phyloP scores from a whole-genome alignment of 1,140 invertebrate genomes.

The Aporrectodea caliginosa region DNA sequence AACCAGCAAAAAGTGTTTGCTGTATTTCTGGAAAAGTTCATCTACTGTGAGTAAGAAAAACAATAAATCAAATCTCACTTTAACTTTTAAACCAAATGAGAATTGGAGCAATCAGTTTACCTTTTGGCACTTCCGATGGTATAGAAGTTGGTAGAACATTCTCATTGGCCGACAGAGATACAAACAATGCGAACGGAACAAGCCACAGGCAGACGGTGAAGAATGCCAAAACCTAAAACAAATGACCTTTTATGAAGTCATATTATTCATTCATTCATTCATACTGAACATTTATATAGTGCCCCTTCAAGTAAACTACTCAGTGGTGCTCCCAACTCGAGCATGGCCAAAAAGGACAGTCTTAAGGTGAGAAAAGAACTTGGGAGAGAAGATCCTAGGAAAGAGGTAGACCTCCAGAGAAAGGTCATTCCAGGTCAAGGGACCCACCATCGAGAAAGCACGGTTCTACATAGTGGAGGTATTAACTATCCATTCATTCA shows the following conservation, averaged over 20 bases:
- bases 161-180: slow-evolving; percentile 82
- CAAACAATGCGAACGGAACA: slow-evolving; percentile 79
- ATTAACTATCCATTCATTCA: too few relatives aligned
- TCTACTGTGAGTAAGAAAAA: background rate
- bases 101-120: background rate
- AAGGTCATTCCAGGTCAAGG: too few relatives aligned
- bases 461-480: too few relatives aligned
- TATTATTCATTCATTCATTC: too few relatives aligned
- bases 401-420: too few relatives aligned
- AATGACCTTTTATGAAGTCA: too few relatives aligned
- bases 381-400: too few relatives aligned
- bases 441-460: too few relatives aligned
- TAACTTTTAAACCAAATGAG: slow-evolving; percentile 36
- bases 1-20: too few relatives aligned
- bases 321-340: slow-evolving; percentile 9
- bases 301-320: background rate
- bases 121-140: background rate
- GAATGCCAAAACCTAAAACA: slow-evolving; percentile 72
- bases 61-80: background rate
- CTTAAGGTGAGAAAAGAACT: too few relatives aligned
- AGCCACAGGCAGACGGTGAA: slow-evolving; percentile 83
- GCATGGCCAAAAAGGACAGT: too few relatives aligned
- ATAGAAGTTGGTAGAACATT: slow-evolving; percentile 67
- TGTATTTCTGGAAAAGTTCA: too few relatives aligned
- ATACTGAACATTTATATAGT: background rate